Evolutionary conservation across 2,888 invertebrate genomes (phyloP).

Genomic region (Trissonchulus latispiculum): DNA sequence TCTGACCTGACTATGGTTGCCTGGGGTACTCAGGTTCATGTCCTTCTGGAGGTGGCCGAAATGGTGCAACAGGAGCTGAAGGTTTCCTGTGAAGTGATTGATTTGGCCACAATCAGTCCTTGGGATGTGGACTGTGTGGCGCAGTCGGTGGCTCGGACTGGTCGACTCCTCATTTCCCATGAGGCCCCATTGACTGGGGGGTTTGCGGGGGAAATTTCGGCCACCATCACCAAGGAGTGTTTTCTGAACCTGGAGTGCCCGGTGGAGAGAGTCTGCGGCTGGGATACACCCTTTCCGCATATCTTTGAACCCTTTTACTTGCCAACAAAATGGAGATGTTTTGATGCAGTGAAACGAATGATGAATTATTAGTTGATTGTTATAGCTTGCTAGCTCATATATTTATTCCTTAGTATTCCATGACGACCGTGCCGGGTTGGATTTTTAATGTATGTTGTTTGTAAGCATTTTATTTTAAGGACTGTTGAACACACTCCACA

Average conservation of each 20-base stretch:
- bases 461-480: too few relatives aligned
- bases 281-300: constrained; percentile 96
- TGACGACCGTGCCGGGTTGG: too few relatives aligned
- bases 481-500: too few relatives aligned
- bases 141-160: constrained; percentile 89
- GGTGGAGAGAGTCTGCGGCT: constrained; percentile 73
- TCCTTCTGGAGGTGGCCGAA: constrained; percentile 72
- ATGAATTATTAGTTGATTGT: constrained; percentile 60
- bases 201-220: constrained; percentile 88
- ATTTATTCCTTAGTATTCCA: too few relatives aligned
- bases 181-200: constrained; percentile 92
- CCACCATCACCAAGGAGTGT: constrained; percentile 84
- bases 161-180: constrained; percentile 76
- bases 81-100: constrained; percentile 74
- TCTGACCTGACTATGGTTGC: constrained; percentile 77
- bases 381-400: too few relatives aligned
- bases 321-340: constrained; percentile 83
- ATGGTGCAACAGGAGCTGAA: constrained; percentile 62
- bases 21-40: constrained; percentile 65
- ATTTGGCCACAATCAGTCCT: constrained; percentile 84
- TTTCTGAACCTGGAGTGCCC: constrained; percentile 92
- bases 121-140: constrained; percentile 87
- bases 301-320: constrained; percentile 90
- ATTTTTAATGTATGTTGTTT: too few relatives aligned
- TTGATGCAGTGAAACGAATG: constrained; percentile 65